Evolutionary conservation across 1,140 invertebrate genomes (phyloP).

Genomic region (Drosophila malerkotliana): DNA sequence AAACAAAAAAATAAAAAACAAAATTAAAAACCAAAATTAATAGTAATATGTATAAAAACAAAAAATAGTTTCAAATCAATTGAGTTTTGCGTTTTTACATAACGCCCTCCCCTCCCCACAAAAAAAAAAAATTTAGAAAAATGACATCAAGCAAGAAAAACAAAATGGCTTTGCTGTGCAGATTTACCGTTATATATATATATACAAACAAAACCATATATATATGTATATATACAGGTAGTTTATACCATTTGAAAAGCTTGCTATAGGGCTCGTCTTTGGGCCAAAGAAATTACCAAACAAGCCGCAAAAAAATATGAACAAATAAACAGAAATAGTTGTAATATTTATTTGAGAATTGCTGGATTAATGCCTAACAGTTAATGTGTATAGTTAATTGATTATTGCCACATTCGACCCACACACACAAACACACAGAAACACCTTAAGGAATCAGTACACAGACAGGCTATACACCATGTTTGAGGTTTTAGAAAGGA

Average conservation of each 20-base stretch:
- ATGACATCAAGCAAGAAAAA: constrained; percentile 25
- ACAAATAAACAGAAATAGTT: constrained; percentile 44
- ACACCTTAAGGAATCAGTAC: too few species aligned
- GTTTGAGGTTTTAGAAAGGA: constrained; percentile 23
- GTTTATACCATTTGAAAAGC: constrained; percentile 44
- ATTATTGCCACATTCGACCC: constrained; percentile 36
- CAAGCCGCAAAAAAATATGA: constrained; percentile 10
- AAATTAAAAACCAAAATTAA: constrained; percentile 27
- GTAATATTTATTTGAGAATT: constrained; percentile 61
- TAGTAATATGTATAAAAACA: constrained; percentile 30
- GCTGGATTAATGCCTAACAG: constrained; percentile 42
- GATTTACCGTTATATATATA: constrained; percentile 53
- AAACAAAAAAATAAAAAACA: constrained; percentile 1
- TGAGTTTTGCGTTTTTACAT: constrained; percentile 53
- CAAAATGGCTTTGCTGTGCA: constrained; percentile 44
- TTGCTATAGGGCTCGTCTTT: constrained; percentile 48
- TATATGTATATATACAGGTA: constrained; percentile 48
- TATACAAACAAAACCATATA: constrained; percentile 38
- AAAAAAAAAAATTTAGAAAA: constrained; percentile 21
- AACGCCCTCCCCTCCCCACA: constrained; percentile 19
- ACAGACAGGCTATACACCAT: constrained; percentile 10
- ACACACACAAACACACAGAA: constrained; percentile 6
- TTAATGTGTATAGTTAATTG: constrained; percentile 51
- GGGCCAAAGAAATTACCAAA: constrained; percentile 27
- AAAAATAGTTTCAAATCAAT: constrained; percentile 44